Conservation (phyloP, 1,140 invertebrate species). For the Augochlora pura region DNA sequence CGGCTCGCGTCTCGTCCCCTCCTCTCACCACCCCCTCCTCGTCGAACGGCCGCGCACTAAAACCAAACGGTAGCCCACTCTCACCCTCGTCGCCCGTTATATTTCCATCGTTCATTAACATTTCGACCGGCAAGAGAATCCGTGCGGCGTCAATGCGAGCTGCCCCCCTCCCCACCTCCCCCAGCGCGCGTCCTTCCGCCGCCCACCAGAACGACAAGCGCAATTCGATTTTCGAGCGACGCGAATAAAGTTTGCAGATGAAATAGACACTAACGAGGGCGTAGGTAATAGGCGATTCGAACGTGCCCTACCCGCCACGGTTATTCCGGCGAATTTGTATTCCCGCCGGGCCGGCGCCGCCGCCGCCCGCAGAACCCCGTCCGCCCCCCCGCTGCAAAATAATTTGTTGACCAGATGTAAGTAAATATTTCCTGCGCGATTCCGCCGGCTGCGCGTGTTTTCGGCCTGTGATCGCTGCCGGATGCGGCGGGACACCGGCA, state of each 20-base stretch:
- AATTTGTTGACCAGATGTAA: slow-evolving; percentile 39
- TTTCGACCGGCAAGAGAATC: slow-evolving; percentile 49
- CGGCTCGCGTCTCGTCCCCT: neutral
- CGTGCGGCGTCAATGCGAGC: slow-evolving; percentile 43
- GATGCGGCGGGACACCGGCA: too few relatives aligned
- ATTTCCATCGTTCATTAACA: slow-evolving; percentile 61
- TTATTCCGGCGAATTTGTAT: slow-evolving; percentile 21
- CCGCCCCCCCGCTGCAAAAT: slow-evolving; percentile 17
- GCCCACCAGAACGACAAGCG: slow-evolving; percentile 2
- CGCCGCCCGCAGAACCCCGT: neutral
- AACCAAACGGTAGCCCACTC: neutral
- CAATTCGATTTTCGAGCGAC: slow-evolving; percentile 43
- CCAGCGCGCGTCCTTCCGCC: neutral
- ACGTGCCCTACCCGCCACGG: neutral
- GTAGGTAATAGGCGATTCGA: slow-evolving; percentile 46
- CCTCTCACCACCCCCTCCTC: too few relatives aligned
- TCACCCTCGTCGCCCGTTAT: slow-evolving; percentile 25
- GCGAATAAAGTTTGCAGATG: slow-evolving; percentile 49
- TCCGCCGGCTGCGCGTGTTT: neutral
- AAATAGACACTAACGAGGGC: slow-evolving; percentile 42
- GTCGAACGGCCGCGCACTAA: too few relatives aligned
- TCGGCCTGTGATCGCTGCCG: too few relatives aligned
- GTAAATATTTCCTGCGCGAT: slow-evolving; percentile 25
- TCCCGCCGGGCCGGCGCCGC: neutral
- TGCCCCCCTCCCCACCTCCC: neutral